phyloP scores from a whole-genome alignment of 2,113 vertebrate species.

The Panthera leo region DNA sequence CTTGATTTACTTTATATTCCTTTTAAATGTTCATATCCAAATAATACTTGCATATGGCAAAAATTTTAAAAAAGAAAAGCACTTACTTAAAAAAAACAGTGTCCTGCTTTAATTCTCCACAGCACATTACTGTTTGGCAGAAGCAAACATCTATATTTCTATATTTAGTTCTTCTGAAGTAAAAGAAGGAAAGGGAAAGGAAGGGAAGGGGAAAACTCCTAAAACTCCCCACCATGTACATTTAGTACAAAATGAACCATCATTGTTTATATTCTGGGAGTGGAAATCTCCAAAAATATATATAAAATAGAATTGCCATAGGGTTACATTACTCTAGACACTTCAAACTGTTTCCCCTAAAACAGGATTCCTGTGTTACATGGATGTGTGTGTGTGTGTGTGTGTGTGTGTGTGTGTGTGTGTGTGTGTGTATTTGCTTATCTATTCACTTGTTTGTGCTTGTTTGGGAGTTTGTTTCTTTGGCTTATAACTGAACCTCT shows the following conservation, averaged over 20 bases:
- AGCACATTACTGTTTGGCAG: neutral
- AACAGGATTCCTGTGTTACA: neutral
- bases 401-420: no score
- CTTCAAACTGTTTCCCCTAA: neutral
- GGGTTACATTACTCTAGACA: neutral
- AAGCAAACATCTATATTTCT: neutral
- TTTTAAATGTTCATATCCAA: neutral
- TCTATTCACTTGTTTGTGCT: neutral
- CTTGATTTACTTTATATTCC: neutral
- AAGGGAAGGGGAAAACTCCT: neutral
- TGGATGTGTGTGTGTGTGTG: neutral
- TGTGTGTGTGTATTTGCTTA: no score
- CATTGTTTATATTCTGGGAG: neutral
- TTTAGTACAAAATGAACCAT: neutral
- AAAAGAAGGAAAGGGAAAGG: neutral
- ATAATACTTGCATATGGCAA: neutral
- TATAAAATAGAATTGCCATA: neutral
- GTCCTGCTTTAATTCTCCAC: neutral
- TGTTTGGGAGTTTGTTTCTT: neutral
- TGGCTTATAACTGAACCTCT: neutral
- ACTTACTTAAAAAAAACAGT: neutral
- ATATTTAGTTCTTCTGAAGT: neutral
- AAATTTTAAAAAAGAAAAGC: neutral
- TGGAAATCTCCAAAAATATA: neutral
- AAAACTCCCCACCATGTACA: neutral